phyloP scores from a whole-genome alignment of 2,113 vertebrate genomes.

The Heptranchias perlo region DNA sequence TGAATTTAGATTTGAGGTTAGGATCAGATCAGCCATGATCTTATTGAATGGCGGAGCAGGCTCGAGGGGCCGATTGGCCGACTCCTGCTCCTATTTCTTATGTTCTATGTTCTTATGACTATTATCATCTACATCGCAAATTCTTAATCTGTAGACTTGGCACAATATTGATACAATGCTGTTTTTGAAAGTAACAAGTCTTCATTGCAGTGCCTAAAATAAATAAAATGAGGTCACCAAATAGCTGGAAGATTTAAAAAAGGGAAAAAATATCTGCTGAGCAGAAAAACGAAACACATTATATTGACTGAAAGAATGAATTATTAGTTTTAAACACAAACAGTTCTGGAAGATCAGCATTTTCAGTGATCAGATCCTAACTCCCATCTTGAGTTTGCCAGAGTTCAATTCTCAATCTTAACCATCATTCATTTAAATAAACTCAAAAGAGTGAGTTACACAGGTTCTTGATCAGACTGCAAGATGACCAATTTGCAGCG shows the following conservation, averaged over 20 bases:
- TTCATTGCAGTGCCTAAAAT: background rate
- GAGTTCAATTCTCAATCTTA: background rate
- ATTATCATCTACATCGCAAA: background rate
- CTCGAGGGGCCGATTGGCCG: no score
- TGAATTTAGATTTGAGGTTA: no score
- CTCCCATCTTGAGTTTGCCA: background rate
- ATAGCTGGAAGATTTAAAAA: background rate
- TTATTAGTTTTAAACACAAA: background rate
- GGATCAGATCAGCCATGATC: no score
- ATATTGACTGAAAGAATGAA: background rate
- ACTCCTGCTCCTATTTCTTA: no score
- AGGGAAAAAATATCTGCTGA: background rate
- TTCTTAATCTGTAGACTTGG: background rate
- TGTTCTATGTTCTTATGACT: no score
- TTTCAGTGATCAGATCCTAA: background rate
- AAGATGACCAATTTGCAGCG: background rate
- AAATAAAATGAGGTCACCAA: background rate
- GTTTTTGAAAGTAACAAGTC: background rate
- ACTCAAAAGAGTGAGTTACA: background rate
- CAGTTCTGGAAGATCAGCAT: background rate
- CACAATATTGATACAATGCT: background rate
- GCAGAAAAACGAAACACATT: background rate
- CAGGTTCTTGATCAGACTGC: background rate
- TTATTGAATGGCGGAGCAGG: no score
- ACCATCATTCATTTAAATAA: background rate